A percentile compares a stretch with the other conserved stretches of the same genome.
Evolutionary conservation across 2,797 vertebrate species (phyloP).

Genomic region (Vipera latastei): DNA sequence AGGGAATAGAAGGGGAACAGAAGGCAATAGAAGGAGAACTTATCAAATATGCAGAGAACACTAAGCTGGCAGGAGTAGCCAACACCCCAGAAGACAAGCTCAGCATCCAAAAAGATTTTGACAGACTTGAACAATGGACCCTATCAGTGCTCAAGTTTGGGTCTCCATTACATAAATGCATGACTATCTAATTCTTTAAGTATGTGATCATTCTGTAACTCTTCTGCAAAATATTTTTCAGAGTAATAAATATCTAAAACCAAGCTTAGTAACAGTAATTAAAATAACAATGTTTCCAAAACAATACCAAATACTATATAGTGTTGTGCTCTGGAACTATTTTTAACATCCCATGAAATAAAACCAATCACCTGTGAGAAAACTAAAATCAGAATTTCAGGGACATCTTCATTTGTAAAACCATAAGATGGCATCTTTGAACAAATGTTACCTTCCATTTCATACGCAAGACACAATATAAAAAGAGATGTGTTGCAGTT

Average conservation of each 20-base stretch:
- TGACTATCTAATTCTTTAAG: not conserved
- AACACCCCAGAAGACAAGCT: too few species aligned
- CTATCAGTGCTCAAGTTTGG: not conserved
- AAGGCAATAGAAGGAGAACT: too few species aligned
- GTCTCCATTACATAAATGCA: not conserved
- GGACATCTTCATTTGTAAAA: not conserved
- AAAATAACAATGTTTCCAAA: not conserved
- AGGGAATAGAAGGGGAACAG: too few species aligned
- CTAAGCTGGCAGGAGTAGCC: too few species aligned
- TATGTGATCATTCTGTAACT: not conserved
- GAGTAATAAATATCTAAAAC: slow-evolving; percentile 18
- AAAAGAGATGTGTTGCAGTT: slow-evolving; percentile 4
- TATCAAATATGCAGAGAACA: too few species aligned
- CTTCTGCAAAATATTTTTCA: not conserved
- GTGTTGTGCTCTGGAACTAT: slow-evolving; percentile 28
- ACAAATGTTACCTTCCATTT: not conserved
- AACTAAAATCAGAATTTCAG: not conserved
- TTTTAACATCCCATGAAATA: slow-evolving; percentile 20
- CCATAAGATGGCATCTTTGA: not conserved
- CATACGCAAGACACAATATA: not conserved
- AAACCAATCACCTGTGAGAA: slow-evolving; percentile 3
- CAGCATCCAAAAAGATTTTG: too few species aligned
- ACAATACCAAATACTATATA: not conserved
- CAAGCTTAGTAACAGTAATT: not conserved
- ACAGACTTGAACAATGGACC: too few species aligned